These are phyloP conservation scores for Pyrgilauda ruficollis DNA, from an alignment of 2,113 vertebrate genomes.

Conservation along the genomic window DNA sequence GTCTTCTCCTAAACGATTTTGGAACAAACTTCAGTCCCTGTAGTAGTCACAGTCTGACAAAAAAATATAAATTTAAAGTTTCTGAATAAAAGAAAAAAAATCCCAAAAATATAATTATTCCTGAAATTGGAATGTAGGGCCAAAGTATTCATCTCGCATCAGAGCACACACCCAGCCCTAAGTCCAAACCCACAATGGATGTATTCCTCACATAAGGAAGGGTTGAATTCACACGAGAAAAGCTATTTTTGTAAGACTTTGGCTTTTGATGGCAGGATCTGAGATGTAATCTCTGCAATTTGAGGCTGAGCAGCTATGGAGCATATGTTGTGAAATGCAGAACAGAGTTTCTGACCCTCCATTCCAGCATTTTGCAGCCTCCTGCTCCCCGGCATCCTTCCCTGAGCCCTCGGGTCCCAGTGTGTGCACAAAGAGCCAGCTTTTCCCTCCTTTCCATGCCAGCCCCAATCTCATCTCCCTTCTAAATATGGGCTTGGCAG, in stretches of 20 bases:
- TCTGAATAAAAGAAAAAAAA: not conserved
- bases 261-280: not conserved
- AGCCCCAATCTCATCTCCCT: not conserved
- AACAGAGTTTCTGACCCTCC: not conserved
- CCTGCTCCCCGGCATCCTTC: not conserved
- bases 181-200: not conserved
- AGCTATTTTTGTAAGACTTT: not conserved
- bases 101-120: not conserved
- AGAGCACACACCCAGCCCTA: not conserved
- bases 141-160: not conserved
- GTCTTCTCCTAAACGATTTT: not conserved
- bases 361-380: not conserved
- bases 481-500: constrained; percentile 27
- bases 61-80: not conserved
- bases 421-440: constrained; percentile 10
- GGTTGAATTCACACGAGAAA: not conserved
- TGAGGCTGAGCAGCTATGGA: not conserved
- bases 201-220: not conserved
- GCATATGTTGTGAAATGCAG: constrained; percentile 12
- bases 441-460: constrained; percentile 20
- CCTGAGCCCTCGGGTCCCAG: not conserved
- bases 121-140: not conserved
- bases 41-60: not conserved
- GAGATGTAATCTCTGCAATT: not conserved
- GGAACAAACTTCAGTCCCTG: not conserved